Conservation (phyloP, 1,140 invertebrate species). For the Aphelinus atriplicis region DNA sequence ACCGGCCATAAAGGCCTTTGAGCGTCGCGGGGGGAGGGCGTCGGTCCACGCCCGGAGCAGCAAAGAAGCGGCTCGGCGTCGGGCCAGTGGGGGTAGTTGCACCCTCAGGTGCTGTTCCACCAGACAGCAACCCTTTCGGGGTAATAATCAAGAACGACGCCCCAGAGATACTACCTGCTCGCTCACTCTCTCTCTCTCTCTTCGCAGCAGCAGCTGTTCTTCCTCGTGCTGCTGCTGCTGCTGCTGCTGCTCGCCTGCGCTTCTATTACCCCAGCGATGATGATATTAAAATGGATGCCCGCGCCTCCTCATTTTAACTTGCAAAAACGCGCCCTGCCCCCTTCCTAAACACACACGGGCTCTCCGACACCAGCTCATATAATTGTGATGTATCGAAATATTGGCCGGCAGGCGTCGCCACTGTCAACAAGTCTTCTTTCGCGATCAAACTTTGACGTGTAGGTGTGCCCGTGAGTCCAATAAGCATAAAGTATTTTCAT, state of each 20-base stretch:
- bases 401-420: no score
- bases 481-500: no score
- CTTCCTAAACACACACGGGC: no score
- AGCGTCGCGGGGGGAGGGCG: conserved; percentile 34
- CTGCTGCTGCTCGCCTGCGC: background rate
- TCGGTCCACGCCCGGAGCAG: conserved; percentile 39
- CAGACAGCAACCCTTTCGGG: conserved; percentile 59
- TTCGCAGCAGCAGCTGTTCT: no score
- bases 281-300: conserved; percentile 51
- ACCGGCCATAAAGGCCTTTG: conserved; percentile 48
- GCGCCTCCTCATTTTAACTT: no score
- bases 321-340: no score
- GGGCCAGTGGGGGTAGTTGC: conserved; percentile 38
- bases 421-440: no score
- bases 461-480: no score
- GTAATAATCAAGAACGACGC: conserved; percentile 64
- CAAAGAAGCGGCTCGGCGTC: background rate
- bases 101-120: conserved; percentile 61
- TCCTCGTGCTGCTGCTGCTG: no score
- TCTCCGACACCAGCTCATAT: no score
- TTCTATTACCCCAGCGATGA: conserved; percentile 61
- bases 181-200: conserved; percentile 27
- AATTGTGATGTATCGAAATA: no score
- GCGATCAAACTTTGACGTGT: no score
- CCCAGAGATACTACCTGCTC: conserved; percentile 55